A percentile compares a stretch with the other conserved stretches of the same genome.
Evolutionary conservation across 2,113 vertebrate species (phyloP).

Genomic region (Trichechus manatus): DNA sequence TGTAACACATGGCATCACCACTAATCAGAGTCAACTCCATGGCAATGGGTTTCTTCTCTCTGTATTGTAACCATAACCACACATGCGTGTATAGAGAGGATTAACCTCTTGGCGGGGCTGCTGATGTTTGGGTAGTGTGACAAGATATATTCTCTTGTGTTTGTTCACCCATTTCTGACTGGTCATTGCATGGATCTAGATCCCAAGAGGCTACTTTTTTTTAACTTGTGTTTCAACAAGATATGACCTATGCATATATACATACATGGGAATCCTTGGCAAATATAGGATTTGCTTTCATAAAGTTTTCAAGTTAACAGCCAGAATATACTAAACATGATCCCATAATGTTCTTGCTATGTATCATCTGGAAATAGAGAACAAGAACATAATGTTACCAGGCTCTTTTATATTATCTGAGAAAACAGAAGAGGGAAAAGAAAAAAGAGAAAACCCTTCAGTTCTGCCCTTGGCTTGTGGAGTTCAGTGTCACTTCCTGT

Average conservation of each 20-base stretch:
- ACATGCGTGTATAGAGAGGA: accelerated
- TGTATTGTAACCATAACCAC: neutral
- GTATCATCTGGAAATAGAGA: conserved; percentile 22
- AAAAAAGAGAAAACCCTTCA: neutral
- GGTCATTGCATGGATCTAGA: neutral
- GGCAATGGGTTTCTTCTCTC: neutral
- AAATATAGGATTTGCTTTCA: neutral
- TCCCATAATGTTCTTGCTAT: neutral
- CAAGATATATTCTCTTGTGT: neutral
- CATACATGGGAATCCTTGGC: neutral
- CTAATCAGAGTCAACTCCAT: neutral
- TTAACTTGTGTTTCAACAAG: neutral
- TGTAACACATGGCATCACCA: neutral
- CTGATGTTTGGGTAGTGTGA: neutral
- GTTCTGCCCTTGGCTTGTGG: neutral
- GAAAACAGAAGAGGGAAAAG: neutral
- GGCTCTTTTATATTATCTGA: neutral
- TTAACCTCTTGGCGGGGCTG: accelerated
- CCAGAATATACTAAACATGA: neutral
- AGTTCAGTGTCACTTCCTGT: neutral
- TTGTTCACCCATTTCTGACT: neutral
- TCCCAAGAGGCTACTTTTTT: neutral
- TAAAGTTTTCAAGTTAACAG: neutral
- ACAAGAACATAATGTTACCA: neutral
- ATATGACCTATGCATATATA: neutral